Conservation (phyloP, 2,797 vertebrate species). For the Bradypodion ventrale region DNA sequence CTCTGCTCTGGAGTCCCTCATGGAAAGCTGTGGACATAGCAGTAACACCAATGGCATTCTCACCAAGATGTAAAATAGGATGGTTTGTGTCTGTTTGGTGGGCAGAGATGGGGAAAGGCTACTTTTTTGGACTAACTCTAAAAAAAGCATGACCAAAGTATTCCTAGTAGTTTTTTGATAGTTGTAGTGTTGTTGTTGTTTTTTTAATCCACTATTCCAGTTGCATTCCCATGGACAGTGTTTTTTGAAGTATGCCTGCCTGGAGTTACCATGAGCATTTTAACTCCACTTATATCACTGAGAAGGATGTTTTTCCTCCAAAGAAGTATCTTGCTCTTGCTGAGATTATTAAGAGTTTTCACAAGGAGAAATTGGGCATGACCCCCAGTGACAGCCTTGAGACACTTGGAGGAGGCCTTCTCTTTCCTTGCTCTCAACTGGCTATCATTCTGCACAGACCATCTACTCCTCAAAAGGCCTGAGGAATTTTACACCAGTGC, state of each 20-base stretch:
- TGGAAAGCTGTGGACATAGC: not conserved
- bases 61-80: not conserved
- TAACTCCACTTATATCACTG: not conserved
- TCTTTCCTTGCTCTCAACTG: no score
- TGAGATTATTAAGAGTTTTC: not conserved
- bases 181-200: no score
- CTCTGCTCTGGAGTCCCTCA: not conserved
- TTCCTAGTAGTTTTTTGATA: no score
- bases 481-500: no score
- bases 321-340: not conserved
- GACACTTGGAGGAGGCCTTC: not conserved
- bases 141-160: no score
- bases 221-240: not conserved
- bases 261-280: not conserved
- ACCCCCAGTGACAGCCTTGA: not conserved
- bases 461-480: no score
- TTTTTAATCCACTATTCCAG: not conserved
- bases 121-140: no score
- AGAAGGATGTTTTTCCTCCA: not conserved
- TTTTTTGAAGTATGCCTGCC: not conserved
- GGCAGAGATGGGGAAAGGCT: no score
- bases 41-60: not conserved
- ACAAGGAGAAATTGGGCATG: not conserved
- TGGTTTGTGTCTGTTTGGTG: not conserved
- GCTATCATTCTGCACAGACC: no score